Evolutionary conservation across 2,113 vertebrate genomes (phyloP).

Genomic region (Callithrix jacchus): DNA sequence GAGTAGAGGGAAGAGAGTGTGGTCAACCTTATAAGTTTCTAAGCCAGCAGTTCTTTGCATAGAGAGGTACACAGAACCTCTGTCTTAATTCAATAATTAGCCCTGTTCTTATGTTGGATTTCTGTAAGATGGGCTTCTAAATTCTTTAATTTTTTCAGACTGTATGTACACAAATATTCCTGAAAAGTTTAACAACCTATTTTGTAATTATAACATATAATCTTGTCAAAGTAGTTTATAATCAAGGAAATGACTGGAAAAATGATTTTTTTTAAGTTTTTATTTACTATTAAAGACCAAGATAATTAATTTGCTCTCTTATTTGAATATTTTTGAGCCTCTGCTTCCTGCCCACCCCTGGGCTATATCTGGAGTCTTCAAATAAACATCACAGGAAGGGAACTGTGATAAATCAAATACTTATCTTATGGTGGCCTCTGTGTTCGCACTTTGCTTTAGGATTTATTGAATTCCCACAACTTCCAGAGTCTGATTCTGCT

Average conservation of each 20-base stretch:
- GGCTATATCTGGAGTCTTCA: neutral
- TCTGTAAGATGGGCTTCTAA: neutral
- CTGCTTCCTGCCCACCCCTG: neutral
- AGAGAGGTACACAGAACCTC: neutral
- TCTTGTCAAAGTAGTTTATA: conserved; percentile 28
- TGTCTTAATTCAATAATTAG: neutral
- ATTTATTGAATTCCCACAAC: neutral
- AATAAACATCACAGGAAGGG: neutral
- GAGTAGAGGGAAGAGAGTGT: neutral
- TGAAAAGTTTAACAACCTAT: conserved; percentile 9
- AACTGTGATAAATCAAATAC: neutral
- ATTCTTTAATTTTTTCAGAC: neutral
- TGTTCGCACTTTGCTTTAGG: neutral
- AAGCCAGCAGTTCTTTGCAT: too few relatives aligned
- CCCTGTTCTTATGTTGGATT: neutral
- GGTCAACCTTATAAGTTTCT: neutral
- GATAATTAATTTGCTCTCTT: neutral
- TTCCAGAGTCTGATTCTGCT: neutral
- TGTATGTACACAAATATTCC: neutral
- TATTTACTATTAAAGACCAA: conserved; percentile 13
- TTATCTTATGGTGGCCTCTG: neutral
- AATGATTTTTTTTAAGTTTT: neutral
- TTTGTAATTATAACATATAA: neutral
- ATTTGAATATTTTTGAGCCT: neutral
- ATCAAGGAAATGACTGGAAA: conserved; percentile 14